Evolutionary conservation across 2,113 vertebrate genomes (phyloP).

Genomic region (Halcyon malimbica): DNA sequence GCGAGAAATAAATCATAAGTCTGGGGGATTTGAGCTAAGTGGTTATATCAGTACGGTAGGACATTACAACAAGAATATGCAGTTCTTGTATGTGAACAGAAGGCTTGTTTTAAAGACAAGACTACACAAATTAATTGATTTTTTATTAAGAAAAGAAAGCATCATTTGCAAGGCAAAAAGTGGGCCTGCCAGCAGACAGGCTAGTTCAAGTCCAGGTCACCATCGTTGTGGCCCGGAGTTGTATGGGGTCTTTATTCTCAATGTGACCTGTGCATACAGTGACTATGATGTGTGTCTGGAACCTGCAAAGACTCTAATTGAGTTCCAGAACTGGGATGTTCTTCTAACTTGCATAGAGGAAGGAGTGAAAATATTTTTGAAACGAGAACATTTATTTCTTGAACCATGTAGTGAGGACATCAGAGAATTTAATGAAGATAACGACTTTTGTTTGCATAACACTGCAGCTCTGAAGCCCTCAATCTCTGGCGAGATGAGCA

Average conservation of each 20-base stretch:
- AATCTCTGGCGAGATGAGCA: not conserved
- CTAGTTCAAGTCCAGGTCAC: slow-evolving; percentile 75
- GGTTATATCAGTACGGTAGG: slow-evolving; percentile 89
- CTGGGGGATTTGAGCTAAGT: slow-evolving; percentile 80
- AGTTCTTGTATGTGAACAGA: slow-evolving; percentile 91
- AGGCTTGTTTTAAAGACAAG: slow-evolving; percentile 92
- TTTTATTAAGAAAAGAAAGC: slow-evolving; percentile 85
- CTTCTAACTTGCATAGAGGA: slow-evolving; percentile 86
- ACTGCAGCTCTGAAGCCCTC: slow-evolving; percentile 38
- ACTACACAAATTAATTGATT: slow-evolving; percentile 90
- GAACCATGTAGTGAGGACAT: slow-evolving; percentile 80
- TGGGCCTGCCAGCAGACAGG: slow-evolving; percentile 48
- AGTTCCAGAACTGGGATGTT: slow-evolving; percentile 92
- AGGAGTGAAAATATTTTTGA: slow-evolving; percentile 87
- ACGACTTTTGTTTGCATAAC: slow-evolving; percentile 52
- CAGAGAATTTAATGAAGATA: slow-evolving; percentile 72
- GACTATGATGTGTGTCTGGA: slow-evolving; percentile 94
- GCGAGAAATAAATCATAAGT: slow-evolving; percentile 80
- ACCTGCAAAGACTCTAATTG: slow-evolving; percentile 92
- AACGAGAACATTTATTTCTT: slow-evolving; percentile 83
- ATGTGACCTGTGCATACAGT: slow-evolving; percentile 84
- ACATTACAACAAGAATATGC: slow-evolving; percentile 92
- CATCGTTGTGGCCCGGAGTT: slow-evolving; percentile 80
- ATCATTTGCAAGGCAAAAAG: slow-evolving; percentile 77
- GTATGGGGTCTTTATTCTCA: slow-evolving; percentile 87